Evolutionary conservation across 2,888 invertebrate genomes (phyloP).

Genomic region (Drosophila multiciliata): DNA sequence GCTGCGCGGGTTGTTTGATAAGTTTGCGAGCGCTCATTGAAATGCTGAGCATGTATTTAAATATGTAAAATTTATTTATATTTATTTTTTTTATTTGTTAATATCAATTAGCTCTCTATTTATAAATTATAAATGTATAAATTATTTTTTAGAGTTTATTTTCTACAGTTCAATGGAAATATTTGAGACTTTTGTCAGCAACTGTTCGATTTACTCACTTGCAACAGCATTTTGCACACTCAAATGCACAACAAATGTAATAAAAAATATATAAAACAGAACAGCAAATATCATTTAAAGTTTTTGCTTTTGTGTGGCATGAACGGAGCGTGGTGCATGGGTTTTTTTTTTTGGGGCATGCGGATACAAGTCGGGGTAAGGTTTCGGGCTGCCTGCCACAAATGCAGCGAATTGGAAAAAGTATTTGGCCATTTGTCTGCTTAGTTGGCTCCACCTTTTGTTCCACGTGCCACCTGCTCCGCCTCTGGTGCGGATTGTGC

Average conservation of each 20-base stretch:
- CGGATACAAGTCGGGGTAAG: conserved; percentile 16
- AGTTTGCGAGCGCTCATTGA: background rate
- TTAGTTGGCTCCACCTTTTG: background rate
- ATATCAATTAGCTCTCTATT: background rate
- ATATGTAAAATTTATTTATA: background rate
- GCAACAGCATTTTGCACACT: conserved; percentile 43
- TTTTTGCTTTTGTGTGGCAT: conserved; percentile 51
- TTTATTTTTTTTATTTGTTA: background rate
- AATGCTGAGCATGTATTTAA: background rate
- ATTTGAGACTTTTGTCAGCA: background rate
- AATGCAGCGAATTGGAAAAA: conserved; percentile 69
- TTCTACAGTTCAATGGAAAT: background rate
- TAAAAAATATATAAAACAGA: conserved; percentile 54
- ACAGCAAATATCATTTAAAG: conserved; percentile 67
- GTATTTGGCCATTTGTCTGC: conserved; percentile 52
- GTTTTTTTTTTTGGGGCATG: background rate
- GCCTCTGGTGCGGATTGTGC: conserved; percentile 6
- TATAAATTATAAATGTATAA: no score
- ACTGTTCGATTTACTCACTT: conserved; percentile 17
- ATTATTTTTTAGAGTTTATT: background rate
- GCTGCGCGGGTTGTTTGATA: background rate
- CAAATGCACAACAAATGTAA: conserved; percentile 67
- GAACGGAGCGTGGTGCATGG: conserved; percentile 5
- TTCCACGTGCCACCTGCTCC: background rate
- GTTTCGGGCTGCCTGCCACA: conserved; percentile 32